phyloP scores from a whole-genome alignment of 2,113 vertebrate species.

The Pygoscelis antarcticus region DNA sequence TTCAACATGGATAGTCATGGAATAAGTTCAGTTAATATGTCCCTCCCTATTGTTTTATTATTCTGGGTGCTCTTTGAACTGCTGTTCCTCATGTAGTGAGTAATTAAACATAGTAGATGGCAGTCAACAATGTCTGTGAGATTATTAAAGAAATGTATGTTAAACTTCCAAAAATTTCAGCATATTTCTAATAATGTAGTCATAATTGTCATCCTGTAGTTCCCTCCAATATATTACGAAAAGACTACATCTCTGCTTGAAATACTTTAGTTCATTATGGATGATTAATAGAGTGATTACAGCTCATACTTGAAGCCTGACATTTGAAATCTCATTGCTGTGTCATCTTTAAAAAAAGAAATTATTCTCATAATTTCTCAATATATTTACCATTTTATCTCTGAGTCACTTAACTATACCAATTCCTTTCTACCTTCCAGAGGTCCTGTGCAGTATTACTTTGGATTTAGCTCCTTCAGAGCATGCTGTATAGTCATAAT shows the following conservation, averaged over 20 bases:
- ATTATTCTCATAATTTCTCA: slow-evolving; percentile 21
- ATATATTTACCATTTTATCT: neutral
- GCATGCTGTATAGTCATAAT: neutral
- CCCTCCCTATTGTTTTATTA: neutral
- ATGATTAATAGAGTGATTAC: slow-evolving; percentile 42
- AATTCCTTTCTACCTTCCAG: neutral
- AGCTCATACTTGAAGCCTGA: slow-evolving; percentile 18
- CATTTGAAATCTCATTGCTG: slow-evolving; percentile 40
- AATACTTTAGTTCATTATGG: neutral
- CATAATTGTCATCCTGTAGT: neutral
- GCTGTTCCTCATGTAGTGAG: neutral
- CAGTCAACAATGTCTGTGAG: neutral
- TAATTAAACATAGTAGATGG: neutral
- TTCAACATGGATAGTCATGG: neutral
- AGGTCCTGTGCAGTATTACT: neutral
- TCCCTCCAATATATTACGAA: neutral
- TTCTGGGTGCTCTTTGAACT: neutral
- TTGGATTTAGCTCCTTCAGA: neutral
- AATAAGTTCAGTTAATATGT: neutral
- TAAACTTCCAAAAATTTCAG: neutral
- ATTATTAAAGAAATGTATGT: neutral
- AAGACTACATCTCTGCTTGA: neutral
- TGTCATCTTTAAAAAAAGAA: slow-evolving; percentile 15
- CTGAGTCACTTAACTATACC: neutral
- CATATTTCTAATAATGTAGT: neutral